Percentiles rank a stretch among this genome's conserved stretches.
Evolutionary conservation across 2,888 invertebrate species (phyloP).

Genomic region (Sicus ferrugineus): DNA sequence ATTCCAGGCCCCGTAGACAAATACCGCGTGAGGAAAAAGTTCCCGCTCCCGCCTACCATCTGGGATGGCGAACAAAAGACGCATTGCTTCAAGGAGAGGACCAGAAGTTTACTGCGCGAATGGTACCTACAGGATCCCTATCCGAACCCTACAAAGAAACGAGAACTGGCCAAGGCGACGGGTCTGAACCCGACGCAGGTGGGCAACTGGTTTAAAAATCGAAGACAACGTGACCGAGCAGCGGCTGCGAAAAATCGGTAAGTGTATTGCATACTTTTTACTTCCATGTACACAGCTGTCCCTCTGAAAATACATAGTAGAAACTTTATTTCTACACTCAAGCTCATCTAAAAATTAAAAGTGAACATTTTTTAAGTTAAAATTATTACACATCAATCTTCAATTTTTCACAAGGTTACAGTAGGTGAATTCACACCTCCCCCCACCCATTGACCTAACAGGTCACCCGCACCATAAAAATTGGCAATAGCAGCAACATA

Average conservation of each 20-base stretch:
- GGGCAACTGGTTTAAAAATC: slow-evolving; percentile 93
- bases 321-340: too few relatives aligned
- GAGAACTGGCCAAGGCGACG: slow-evolving; percentile 89
- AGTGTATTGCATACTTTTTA: slow-evolving; percentile 61
- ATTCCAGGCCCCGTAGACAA: slow-evolving; percentile 83
- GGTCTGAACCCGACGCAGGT: slow-evolving; percentile 93
- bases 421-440: too few relatives aligned
- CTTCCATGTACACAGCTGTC: too few relatives aligned
- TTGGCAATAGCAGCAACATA: too few relatives aligned
- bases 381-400: too few relatives aligned
- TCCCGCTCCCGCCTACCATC: slow-evolving; percentile 88
- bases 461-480: too few relatives aligned
- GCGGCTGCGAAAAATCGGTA: slow-evolving; percentile 97
- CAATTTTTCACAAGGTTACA: too few relatives aligned
- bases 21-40: slow-evolving; percentile 92
- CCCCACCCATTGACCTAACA: too few relatives aligned
- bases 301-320: too few relatives aligned
- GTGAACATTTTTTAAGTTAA: too few relatives aligned
- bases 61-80: slow-evolving; percentile 98
- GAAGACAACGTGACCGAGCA: slow-evolving; percentile 85
- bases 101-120: slow-evolving; percentile 91
- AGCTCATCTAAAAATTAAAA: too few relatives aligned
- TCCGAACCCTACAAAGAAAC: slow-evolving; percentile 92
- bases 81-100: slow-evolving; percentile 95
- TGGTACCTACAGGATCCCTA: slow-evolving; percentile 99